phyloP scores from a whole-genome alignment of 2,888 invertebrate genomes.

The Ametastegia equiseti region DNA sequence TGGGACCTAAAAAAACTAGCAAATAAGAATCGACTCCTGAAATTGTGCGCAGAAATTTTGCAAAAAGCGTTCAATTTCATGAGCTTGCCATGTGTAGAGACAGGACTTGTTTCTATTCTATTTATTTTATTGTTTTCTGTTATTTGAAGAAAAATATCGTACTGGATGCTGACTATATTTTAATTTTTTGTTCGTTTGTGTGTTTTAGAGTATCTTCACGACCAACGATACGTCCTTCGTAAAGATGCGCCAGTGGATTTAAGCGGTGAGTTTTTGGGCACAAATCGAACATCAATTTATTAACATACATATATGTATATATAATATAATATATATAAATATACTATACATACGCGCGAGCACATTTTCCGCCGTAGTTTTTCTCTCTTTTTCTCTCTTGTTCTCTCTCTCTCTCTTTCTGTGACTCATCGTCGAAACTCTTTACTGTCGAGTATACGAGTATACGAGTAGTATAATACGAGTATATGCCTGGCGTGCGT shows the following conservation, averaged over 20 bases:
- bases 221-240: conserved; percentile 76
- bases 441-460: neutral
- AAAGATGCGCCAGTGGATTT: conserved; percentile 61
- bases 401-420: neutral
- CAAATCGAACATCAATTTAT: conserved; percentile 61
- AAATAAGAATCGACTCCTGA: no score
- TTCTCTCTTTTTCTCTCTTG: neutral
- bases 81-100: no score
- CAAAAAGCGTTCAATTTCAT: no score
- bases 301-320: neutral
- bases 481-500: neutral
- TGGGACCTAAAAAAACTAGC: no score
- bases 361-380: no score
- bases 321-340: no score
- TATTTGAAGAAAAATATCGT: neutral
- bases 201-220: conserved; percentile 78
- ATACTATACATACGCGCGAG: no score
- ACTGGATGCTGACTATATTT: neutral
- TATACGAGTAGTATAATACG: no score
- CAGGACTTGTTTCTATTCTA: no score
- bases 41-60: no score
- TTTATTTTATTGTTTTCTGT: neutral
- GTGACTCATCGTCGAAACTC: conserved; percentile 45
- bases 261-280: conserved; percentile 66
- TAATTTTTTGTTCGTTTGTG: conserved; percentile 49